A percentile compares a stretch with the other conserved stretches of the same genome.
These are phyloP conservation scores for Porites lutea DNA, from an alignment of 64 coral and sea anemone genomes.

Conservation along the genomic window DNA sequence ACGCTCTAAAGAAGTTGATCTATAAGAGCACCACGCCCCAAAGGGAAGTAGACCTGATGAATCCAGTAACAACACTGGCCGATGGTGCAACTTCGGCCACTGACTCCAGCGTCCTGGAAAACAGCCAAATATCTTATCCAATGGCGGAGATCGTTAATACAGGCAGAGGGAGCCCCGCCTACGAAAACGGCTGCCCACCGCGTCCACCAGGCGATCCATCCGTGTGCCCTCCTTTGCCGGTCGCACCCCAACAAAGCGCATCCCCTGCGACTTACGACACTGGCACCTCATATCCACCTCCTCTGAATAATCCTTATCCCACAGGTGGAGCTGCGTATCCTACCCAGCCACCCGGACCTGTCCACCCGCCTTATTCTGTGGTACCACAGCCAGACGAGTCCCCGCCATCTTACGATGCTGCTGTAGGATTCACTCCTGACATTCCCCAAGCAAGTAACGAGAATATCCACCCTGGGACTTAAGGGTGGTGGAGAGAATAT, in stretches of 20 bases:
- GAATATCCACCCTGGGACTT: too few relatives aligned
- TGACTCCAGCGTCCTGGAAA: background rate
- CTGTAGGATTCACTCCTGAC: background rate
- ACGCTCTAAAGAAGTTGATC: slow-evolving; percentile 72
- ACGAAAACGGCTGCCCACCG: background rate
- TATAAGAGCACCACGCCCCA: slow-evolving; percentile 74
- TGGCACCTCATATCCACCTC: background rate
- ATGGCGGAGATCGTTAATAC: background rate
- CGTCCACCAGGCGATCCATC: background rate
- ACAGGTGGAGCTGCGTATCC: background rate
- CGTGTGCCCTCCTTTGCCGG: background rate
- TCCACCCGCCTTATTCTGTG: background rate
- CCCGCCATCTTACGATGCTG: background rate
- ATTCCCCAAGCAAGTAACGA: background rate
- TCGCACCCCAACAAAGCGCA: background rate
- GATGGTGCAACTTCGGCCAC: background rate
- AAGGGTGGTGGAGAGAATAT: too few relatives aligned
- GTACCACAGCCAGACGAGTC: background rate
- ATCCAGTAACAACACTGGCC: slow-evolving; percentile 55
- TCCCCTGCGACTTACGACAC: background rate
- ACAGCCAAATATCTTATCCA: background rate
- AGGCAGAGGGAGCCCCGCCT: background rate
- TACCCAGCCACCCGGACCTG: background rate
- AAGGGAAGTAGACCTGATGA: slow-evolving; percentile 65
- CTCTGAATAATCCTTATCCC: background rate